Base-by-base conservation (phyloP, 2,113 vertebrate species). In the Thunnus maccoyii region DNA sequence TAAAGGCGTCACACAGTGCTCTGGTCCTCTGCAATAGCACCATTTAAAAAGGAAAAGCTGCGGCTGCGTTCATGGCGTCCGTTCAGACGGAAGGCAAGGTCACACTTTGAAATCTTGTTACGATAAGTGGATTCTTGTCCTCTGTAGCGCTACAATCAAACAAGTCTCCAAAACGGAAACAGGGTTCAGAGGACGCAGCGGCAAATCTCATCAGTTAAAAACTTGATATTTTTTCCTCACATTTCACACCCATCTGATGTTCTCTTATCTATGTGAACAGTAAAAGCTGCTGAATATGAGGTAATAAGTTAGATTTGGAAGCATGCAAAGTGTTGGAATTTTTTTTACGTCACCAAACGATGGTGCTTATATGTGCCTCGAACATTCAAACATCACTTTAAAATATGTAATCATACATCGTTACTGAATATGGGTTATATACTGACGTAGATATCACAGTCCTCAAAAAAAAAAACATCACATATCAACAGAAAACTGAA, bases 1-100 rank as follows among this genome's bases (percentile, higher is more conserved):
- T 32, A 36, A 74, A 74, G 32, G 60, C 32, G 8, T 76, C 48
- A 18, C 68, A 83, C 82, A 76, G 87, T 82, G 78, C 57, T 61
- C 14, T 61, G 71, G 36, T 57, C 48, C 48, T 44, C 41, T n/a
- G 36, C 4, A 66, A 18, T 17, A 84, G 63, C 68, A 68, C 62
- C 84, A 20, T 44, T 54, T 3, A 47, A n/a, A 78, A 3, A 8
- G 61, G n/a, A 58, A 61, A 55, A 57, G 11, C 27, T 55, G 50
- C 18, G 50, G 79, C 56, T 79, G 44, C 44, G 73, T 30, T 3
- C 32, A 47, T 67, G 72, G 60, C 73, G 18, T 77, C 51, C 68
- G 32, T 17, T 70, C 69, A 67, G 13, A 67, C 3, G 18, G 48
- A 70, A 41, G 68, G 13, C 13, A 14, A 27, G 10, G 20, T 67